Evolutionary conservation across 2,113 vertebrate genomes (phyloP), one percentile per base, ranked within the genome.

Genomic region (Cettia cetti): DNA sequence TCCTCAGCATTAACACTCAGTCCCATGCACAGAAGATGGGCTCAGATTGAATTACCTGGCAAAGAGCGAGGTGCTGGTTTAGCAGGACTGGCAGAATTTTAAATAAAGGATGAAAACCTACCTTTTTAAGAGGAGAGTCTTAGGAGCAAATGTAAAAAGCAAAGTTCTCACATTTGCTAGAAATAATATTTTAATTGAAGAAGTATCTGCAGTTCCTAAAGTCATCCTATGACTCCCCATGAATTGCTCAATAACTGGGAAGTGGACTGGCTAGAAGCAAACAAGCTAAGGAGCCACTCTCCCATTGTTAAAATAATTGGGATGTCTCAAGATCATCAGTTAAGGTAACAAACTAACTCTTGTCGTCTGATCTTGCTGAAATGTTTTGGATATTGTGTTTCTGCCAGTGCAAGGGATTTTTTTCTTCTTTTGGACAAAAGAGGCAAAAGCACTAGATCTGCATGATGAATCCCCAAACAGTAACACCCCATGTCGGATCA

Each of bases 331-430:
- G 88, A 82, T 65, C 65, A 64, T 86, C 64, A 54, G 45, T 87
- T 94, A 96, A 72, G 78, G 89, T 86, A 92, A 85, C 60, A 74
- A 82, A 88, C 12, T 13, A 82, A 88, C 12, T 13, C 53, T 54
- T 71, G 85, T 60, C 75, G 65, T 93, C 60, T 78, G 30, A 68
- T 89, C 86, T 83, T 92, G 84, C 78, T 87, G 71, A 94, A 92
- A 91, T 89, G 89, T 82, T 90, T 94, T 80, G 71, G 45, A 79
- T 56, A 59, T 54, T 88, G 49, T 44, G 22, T 78, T 94, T 89
- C 64, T 64, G 52, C 79, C 87, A 40, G 74, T 64, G n/a, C n/a
- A 54, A 75, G 63, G 63, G 86, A 86, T 97, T 76, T 95, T 89
- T 88, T 76, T 81, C 61, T 80, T 78, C 95, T 71, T 82, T 94